These are phyloP conservation scores for Arvicanthis niloticus DNA, from an alignment of 2,113 vertebrate genomes.

Conservation along the genomic window DNA sequence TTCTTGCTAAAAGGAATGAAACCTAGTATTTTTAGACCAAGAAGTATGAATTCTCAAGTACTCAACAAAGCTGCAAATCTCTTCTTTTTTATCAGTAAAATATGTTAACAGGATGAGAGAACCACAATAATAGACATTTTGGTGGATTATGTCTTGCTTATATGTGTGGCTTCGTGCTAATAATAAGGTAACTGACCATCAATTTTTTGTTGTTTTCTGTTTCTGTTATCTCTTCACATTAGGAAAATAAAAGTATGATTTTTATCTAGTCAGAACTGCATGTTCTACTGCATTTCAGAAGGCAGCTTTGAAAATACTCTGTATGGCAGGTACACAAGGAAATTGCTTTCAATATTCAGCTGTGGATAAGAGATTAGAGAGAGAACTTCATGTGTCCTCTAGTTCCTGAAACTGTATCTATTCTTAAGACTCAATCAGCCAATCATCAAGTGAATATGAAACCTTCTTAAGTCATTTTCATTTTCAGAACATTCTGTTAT, in stretches of 20 bases:
- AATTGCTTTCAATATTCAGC: background rate
- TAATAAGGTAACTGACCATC: background rate
- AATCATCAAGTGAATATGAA: background rate
- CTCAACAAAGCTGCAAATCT: background rate
- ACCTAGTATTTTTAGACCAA: background rate
- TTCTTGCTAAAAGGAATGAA: background rate
- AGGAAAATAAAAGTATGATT: background rate
- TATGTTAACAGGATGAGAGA: background rate
- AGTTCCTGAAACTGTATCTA: background rate
- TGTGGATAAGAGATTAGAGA: background rate
- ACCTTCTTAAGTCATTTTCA: background rate
- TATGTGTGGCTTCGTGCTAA: background rate
- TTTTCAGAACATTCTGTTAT: background rate
- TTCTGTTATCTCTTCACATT: background rate
- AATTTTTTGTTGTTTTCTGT: background rate
- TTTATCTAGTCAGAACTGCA: background rate
- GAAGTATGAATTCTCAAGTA: too few relatives aligned
- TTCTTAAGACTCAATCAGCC: background rate
- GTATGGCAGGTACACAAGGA: accelerated
- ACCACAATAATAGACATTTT: background rate
- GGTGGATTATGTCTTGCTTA: background rate
- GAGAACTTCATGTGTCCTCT: background rate
- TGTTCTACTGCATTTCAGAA: background rate
- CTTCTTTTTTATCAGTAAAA: background rate
- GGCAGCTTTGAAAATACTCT: background rate